phyloP scores from a whole-genome alignment of 2,888 invertebrate species.

The Lypha dubia region DNA sequence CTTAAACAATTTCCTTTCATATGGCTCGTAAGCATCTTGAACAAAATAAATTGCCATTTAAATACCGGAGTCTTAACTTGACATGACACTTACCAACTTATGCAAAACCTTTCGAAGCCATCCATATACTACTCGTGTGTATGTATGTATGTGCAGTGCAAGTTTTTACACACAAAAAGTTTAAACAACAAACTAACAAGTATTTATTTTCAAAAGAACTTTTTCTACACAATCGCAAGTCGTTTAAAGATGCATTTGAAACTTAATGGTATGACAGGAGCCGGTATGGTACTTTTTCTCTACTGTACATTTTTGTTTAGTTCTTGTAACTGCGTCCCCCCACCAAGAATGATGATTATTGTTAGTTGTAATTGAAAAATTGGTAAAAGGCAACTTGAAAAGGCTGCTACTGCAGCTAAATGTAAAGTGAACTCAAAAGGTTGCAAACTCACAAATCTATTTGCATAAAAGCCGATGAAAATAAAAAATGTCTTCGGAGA shows the following conservation, averaged over 20 bases:
- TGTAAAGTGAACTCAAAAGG: too few relatives aligned
- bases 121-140: constrained; percentile 7
- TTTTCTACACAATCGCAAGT: constrained; percentile 64
- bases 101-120: constrained; percentile 50
- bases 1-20: constrained; percentile 34
- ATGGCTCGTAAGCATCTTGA: constrained; percentile 34
- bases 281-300: constrained; percentile 15
- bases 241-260: constrained; percentile 69
- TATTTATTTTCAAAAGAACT: constrained; percentile 75
- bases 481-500: too few relatives aligned
- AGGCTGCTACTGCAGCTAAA: neutral
- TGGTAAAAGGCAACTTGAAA: neutral
- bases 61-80: constrained; percentile 73
- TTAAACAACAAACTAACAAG: constrained; percentile 72
- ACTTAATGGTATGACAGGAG: constrained; percentile 35
- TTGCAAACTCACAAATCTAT: too few relatives aligned
- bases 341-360: constrained; percentile 42
- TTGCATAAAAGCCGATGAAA: too few relatives aligned
- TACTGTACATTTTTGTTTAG: constrained; percentile 22
- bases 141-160: too few relatives aligned
- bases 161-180: constrained; percentile 52
- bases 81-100: constrained; percentile 72
- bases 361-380: constrained; percentile 20
- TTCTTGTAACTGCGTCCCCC: constrained; percentile 28
- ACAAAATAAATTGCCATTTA: constrained; percentile 74